A percentile compares a stretch with the other conserved stretches of the same genome.
phyloP scores from a whole-genome alignment of 1,140 invertebrate genomes.

The Sinella curviseta region DNA sequence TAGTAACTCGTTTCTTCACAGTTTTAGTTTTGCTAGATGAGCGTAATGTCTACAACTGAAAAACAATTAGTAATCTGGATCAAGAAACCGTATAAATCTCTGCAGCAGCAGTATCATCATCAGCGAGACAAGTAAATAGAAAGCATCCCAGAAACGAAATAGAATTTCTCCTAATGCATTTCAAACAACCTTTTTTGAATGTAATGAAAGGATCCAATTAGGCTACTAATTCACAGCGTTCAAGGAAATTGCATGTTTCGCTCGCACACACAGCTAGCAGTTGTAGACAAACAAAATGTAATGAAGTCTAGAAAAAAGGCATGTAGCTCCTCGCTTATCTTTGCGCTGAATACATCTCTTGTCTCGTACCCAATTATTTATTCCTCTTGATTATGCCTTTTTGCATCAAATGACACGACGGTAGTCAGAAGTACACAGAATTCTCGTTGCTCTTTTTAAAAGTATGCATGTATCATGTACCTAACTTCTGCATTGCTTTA shows the following conservation, averaged over 20 bases:
- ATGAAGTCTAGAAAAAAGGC: too few species aligned
- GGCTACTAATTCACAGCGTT: background rate
- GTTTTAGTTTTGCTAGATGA: background rate
- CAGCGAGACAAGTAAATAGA: background rate
- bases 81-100: background rate
- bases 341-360: too few species aligned
- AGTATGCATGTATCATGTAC: too few species aligned
- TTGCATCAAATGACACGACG: too few species aligned
- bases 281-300: too few species aligned
- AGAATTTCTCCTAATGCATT: background rate
- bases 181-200: background rate
- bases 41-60: background rate
- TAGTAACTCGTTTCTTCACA: background rate
- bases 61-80: background rate
- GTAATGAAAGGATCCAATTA: constrained; percentile 21
- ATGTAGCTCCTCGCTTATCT: too few species aligned
- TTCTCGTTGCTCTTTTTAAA: too few species aligned
- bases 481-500: too few species aligned
- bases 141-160: background rate
- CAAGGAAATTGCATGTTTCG: background rate
- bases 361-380: too few species aligned
- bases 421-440: too few species aligned
- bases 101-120: background rate
- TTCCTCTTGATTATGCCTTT: too few species aligned
- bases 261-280: too few species aligned